Percentiles rank a stretch among this genome's conserved stretches.
These are phyloP conservation scores for Dromas ardeola DNA, from an alignment of 2,113 vertebrate species.

Conservation along the genomic window DNA sequence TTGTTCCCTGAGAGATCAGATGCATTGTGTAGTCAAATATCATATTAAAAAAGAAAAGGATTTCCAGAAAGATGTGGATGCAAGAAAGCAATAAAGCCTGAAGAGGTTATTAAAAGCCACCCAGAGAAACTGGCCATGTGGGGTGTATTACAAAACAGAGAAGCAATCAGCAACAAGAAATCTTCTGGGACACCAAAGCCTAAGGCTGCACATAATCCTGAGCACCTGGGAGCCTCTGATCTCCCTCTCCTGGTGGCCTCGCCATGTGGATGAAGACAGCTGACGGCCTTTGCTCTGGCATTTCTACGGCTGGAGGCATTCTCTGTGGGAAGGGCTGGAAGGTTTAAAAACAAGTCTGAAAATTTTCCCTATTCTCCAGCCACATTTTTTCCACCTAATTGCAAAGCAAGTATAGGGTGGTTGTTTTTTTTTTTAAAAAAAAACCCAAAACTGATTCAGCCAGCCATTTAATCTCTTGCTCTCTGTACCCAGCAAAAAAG, in stretches of 20 bases:
- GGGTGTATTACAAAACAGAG: neutral
- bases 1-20: neutral
- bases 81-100: neutral
- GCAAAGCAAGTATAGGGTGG: neutral
- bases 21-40: neutral
- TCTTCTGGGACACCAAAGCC: neutral
- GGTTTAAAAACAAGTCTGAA: neutral
- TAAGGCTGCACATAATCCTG: neutral
- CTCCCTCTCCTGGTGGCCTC: neutral
- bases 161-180: neutral
- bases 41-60: neutral
- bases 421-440: neutral
- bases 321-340: neutral
- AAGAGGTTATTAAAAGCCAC: neutral
- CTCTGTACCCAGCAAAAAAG: neutral
- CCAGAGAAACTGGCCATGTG: neutral
- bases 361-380: neutral
- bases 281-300: neutral
- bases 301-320: neutral
- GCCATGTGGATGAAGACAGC: neutral
- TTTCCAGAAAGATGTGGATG: neutral
- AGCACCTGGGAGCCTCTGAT: neutral
- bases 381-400: neutral
- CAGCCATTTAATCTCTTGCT: neutral
- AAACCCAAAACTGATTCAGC: neutral